Conservation (phyloP, 2,113 vertebrate genomes). For the Corydoras maculifer region DNA sequence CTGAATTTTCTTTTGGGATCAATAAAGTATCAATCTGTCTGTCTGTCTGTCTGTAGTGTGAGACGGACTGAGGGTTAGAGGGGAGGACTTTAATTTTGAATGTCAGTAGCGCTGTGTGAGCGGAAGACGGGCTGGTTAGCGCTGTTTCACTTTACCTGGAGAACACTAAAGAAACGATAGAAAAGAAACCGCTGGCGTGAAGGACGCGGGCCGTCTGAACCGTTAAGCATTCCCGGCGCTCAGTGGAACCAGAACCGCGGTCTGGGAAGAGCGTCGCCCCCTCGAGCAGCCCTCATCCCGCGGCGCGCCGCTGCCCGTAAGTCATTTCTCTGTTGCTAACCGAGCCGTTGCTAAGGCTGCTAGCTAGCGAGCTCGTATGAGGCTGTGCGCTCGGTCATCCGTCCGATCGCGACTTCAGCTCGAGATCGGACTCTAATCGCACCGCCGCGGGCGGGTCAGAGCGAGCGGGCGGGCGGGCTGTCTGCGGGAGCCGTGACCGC, state of each 20-base stretch:
- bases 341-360: slow-evolving; percentile 4
- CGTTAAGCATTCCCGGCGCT: not conserved
- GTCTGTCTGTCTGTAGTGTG: not conserved
- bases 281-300: not conserved
- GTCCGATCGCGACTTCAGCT: too few species aligned
- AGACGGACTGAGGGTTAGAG: too few species aligned
- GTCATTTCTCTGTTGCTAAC: slow-evolving; percentile 10
- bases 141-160: slow-evolving; percentile 42
- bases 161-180: slow-evolving; percentile 41
- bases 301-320: slow-evolving; percentile 21
- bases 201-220: not conserved
- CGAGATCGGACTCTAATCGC: too few species aligned
- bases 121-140: slow-evolving; percentile 34
- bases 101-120: slow-evolving; percentile 12
- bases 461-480: too few species aligned
- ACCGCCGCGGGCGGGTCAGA: too few species aligned
- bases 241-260: too few species aligned
- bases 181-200: slow-evolving; percentile 14
- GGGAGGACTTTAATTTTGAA: slow-evolving; percentile 42
- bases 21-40: not conserved
- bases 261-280: too few species aligned
- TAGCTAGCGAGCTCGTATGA: slow-evolving; percentile 14
- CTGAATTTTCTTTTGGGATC: too few species aligned
- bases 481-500: too few species aligned
- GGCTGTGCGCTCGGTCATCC: not conserved